These are phyloP conservation scores for Drosophila pallidifrons DNA, from an alignment of 1,140 invertebrate species.

Conservation along the genomic window DNA sequence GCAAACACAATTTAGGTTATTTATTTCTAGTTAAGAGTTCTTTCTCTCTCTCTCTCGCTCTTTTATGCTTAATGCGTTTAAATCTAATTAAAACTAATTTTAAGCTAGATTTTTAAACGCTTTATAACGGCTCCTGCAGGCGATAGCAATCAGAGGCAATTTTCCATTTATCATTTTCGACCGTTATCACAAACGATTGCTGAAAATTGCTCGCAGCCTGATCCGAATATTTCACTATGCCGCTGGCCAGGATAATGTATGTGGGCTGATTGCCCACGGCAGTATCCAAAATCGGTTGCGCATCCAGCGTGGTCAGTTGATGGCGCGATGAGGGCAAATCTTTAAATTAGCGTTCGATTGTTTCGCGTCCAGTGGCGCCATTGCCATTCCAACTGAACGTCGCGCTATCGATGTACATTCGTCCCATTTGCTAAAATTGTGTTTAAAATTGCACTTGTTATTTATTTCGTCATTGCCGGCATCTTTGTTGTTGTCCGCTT, in stretches of 20 bases:
- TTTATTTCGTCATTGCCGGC: slow-evolving; percentile 23
- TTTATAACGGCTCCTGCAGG: slow-evolving; percentile 87
- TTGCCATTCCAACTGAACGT: slow-evolving; percentile 95
- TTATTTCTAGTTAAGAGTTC: too few species aligned
- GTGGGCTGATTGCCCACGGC: slow-evolving; percentile 89
- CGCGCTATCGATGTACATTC: slow-evolving; percentile 92
- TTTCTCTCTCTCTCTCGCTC: too few species aligned
- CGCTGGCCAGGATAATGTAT: slow-evolving; percentile 91
- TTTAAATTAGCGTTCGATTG: slow-evolving; percentile 92
- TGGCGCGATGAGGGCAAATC: slow-evolving; percentile 91
- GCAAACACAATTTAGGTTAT: too few species aligned
- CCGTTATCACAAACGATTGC: slow-evolving; percentile 93
- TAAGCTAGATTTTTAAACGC: too few species aligned
- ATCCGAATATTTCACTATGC: slow-evolving; percentile 89
- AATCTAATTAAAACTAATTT: too few species aligned
- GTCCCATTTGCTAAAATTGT: slow-evolving; percentile 88
- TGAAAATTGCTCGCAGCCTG: slow-evolving; percentile 88
- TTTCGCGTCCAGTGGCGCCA: slow-evolving; percentile 89
- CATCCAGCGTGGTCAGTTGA: slow-evolving; percentile 89
- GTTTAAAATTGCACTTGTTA: slow-evolving; percentile 16
- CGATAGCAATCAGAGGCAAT: slow-evolving; percentile 94
- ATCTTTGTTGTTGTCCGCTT: slow-evolving; percentile 75
- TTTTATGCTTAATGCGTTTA: too few species aligned
- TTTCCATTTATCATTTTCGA: slow-evolving; percentile 94
- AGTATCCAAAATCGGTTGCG: slow-evolving; percentile 91